Conservation (phyloP, 2,113 vertebrate species). For the Isichthys henryi region DNA sequence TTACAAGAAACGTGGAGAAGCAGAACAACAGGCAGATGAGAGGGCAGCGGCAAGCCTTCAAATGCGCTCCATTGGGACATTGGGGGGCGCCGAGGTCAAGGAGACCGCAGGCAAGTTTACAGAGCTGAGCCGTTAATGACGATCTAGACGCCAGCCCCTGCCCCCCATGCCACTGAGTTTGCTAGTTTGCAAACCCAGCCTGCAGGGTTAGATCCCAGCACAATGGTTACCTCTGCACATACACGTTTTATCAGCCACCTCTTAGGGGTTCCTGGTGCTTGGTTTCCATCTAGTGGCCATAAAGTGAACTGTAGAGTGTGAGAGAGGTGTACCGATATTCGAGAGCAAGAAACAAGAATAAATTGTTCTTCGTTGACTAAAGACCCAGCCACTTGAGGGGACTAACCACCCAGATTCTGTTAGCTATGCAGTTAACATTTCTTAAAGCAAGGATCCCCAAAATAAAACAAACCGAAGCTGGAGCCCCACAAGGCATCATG, state of each 20-base stretch:
- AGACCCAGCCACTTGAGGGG: neutral
- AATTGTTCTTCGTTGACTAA: neutral
- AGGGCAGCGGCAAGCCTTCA: neutral
- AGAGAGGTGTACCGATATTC: neutral
- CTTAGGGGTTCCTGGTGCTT: constrained; percentile 3
- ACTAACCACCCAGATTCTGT: neutral
- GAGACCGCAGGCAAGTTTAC: neutral
- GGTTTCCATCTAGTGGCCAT: constrained; percentile 30
- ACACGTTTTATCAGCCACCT: neutral
- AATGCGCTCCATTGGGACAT: neutral
- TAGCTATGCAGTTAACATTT: neutral
- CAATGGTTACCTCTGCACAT: neutral
- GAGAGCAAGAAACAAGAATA: neutral
- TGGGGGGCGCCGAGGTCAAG: neutral
- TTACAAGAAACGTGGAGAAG: neutral
- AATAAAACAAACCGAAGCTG: neutral
- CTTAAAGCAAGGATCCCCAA: neutral
- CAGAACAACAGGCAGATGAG: neutral
- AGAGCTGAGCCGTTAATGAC: neutral
- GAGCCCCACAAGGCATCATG: neutral
- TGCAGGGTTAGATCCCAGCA: neutral
- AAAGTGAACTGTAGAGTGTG: neutral
- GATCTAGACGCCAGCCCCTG: neutral
- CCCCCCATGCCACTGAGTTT: neutral
- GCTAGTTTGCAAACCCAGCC: neutral